A percentile compares a stretch with the other conserved stretches of the same genome.
Evolutionary conservation across 2,797 vertebrate genomes (phyloP).

Genomic region (Poecile montanus): DNA sequence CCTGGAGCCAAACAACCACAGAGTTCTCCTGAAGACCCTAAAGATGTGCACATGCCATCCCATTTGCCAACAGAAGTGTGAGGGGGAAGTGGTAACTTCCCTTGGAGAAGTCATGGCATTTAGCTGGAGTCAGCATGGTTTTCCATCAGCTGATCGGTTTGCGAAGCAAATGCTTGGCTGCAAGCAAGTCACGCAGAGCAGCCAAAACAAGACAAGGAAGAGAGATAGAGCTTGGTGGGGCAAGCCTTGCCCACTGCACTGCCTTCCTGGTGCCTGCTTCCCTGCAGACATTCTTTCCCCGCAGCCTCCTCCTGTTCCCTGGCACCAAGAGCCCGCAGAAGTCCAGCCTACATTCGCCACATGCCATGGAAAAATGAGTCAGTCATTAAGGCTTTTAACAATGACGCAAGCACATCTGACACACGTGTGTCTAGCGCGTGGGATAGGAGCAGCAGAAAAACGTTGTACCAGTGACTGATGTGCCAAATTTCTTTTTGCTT

Average conservation of each 20-base stretch:
- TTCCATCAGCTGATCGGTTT: background rate
- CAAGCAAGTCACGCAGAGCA: accelerated
- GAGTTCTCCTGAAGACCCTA: background rate
- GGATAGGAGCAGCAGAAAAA: background rate
- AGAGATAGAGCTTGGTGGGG: background rate
- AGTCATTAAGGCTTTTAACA: constrained; percentile 29
- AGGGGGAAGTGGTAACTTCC: background rate
- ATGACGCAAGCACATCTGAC: background rate
- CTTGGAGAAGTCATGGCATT: background rate
- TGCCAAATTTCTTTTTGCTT: background rate
- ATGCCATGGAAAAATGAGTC: constrained; percentile 10
- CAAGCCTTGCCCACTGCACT: accelerated
- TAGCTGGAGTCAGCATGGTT: background rate
- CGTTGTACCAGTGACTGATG: accelerated
- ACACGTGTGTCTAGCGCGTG: background rate
- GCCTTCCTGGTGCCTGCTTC: background rate
- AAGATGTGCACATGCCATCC: background rate
- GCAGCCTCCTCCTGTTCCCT: background rate
- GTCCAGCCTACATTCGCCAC: background rate
- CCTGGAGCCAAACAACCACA: background rate
- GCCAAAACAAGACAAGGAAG: accelerated
- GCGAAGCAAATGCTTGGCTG: accelerated
- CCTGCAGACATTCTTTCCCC: background rate
- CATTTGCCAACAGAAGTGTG: background rate
- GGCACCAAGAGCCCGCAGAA: background rate